phyloP scores from a whole-genome alignment of 1,140 invertebrate species.

The Babylonia areolata region DNA sequence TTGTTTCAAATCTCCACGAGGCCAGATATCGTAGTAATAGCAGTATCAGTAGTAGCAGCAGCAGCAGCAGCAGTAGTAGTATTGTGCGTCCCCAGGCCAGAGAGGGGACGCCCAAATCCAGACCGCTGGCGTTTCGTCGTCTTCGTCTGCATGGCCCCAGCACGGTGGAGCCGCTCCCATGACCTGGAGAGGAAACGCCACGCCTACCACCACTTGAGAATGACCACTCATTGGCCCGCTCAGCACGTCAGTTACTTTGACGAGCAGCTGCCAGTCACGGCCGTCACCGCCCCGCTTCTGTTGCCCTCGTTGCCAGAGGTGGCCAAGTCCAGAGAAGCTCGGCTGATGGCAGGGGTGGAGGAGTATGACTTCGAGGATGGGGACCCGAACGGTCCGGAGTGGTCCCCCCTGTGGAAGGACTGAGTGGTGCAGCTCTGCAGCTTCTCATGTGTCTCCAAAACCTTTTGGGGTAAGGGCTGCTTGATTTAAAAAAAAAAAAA shows the following conservation, averaged over 20 bases:
- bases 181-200: slow-evolving; percentile 51
- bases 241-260: slow-evolving; percentile 54
- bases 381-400: slow-evolving; percentile 48
- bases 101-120: slow-evolving; percentile 44
- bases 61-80: no score
- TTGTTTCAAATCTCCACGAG: no score
- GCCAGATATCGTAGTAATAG: no score
- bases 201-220: slow-evolving; percentile 51
- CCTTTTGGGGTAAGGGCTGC: no score
- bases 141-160: slow-evolving; percentile 67
- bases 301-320: slow-evolving; percentile 45
- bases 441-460: no score
- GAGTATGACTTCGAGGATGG: slow-evolving; percentile 58
- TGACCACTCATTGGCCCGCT: slow-evolving; percentile 66
- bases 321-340: slow-evolving; percentile 46
- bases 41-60: no score
- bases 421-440: no score
- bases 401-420: slow-evolving; percentile 19
- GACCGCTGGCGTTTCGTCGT: slow-evolving; percentile 67
- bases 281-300: background rate
- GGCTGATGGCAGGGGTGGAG: slow-evolving; percentile 48
- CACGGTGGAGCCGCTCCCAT: slow-evolving; percentile 53
- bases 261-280: background rate
- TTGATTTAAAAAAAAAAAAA: no score
- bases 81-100: slow-evolving; percentile 39